Conservation (phyloP, 2,888 invertebrate species). For the Yponomeuta malinellus region DNA sequence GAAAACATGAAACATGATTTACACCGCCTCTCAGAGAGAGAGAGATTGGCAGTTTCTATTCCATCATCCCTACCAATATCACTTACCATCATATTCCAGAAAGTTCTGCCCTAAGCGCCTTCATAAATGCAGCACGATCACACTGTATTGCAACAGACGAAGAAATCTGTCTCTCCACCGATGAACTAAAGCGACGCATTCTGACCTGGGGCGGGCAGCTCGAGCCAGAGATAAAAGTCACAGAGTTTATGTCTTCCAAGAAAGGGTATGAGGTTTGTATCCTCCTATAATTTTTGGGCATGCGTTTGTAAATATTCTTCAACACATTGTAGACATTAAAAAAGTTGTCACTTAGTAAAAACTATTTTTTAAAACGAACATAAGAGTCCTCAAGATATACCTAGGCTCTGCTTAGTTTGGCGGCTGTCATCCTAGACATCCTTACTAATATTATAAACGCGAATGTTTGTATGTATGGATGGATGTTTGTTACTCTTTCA, state of each 20-base stretch:
- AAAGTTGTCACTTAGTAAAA: too few species aligned
- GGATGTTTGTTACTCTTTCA: too few species aligned
- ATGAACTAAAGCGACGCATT: constrained; percentile 52
- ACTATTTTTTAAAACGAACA: too few species aligned
- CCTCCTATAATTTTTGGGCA: not conserved
- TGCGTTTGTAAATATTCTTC: not conserved
- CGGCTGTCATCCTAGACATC: too few species aligned
- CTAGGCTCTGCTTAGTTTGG: too few species aligned
- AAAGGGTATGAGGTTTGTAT: constrained; percentile 84
- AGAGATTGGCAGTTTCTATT: too few species aligned
- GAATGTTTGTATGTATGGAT: too few species aligned
- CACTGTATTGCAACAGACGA: constrained; percentile 45
- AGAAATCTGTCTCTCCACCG: constrained; percentile 58
- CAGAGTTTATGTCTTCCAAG: constrained; percentile 86
- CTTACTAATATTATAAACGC: too few species aligned
- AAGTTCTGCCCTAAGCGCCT: constrained; percentile 36
- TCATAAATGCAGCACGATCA: constrained; percentile 39
- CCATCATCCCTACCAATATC: not conserved
- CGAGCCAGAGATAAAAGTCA: constrained; percentile 57
- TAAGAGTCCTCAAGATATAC: too few species aligned
- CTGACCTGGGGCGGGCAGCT: constrained; percentile 44
- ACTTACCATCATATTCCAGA: not conserved
- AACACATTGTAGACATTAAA: too few species aligned
- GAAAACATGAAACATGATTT: too few species aligned
- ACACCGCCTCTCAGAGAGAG: too few species aligned